Evolutionary conservation across 2,888 invertebrate genomes (phyloP).

Genomic region (Caenorhabditis angaria): DNA sequence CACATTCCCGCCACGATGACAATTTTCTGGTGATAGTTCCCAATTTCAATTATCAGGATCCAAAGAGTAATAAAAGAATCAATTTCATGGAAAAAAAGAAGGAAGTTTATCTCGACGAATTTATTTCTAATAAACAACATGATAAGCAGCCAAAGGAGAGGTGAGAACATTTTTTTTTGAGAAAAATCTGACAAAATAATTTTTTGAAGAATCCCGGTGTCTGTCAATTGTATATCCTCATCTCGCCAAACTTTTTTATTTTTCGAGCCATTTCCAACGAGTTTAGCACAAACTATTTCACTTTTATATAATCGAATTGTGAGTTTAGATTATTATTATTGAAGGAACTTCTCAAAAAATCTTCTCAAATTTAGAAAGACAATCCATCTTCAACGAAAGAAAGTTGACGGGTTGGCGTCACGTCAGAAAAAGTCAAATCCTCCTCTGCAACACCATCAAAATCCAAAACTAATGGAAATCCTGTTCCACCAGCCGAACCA

Average conservation of each 20-base stretch:
- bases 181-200: not conserved
- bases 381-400: conserved; percentile 3
- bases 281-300: conserved; percentile 20
- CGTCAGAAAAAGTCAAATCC: conserved; percentile 13
- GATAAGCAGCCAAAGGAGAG: conserved; percentile 53
- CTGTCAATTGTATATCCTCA: conserved; percentile 37
- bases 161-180: conserved; percentile 25
- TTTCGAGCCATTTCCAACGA: conserved; percentile 37
- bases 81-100: conserved; percentile 64
- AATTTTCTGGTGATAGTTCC: conserved; percentile 33
- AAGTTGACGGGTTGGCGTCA: conserved; percentile 44
- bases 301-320: conserved; percentile 8
- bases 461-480: not conserved
- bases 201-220: conserved; percentile 28
- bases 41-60: conserved; percentile 14
- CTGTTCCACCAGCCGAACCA: not conserved
- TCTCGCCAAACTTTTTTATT: conserved; percentile 35
- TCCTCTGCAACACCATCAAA: not conserved
- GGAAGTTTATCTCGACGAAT: conserved; percentile 67
- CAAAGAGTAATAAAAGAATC: conserved; percentile 37
- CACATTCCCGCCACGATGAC: conserved; percentile 23
- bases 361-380: conserved; percentile 16
- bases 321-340: not conserved
- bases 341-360: not conserved
- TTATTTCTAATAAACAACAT: conserved; percentile 59